Base-by-base conservation (phyloP, 2,888 invertebrate species). In the Loripinus fragilis region DNA sequence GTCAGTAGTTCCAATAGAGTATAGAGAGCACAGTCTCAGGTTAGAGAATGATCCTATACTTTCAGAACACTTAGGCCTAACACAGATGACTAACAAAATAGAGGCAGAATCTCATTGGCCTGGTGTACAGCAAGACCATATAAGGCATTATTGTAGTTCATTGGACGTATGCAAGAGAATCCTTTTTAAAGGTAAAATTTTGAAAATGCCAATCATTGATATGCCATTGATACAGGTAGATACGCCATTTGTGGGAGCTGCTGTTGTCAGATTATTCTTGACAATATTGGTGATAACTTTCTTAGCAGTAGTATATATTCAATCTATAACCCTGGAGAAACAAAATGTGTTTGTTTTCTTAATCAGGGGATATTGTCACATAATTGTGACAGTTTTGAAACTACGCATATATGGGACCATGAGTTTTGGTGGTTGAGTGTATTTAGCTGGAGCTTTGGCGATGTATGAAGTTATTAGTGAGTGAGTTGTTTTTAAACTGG, bases 141-240 rank as follows among this genome's bases (percentile, higher is more conserved):
- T 12, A 25, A 23, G 78, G 25, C n/a, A n/a, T n/a, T 76, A 55
- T 33, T 73, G 73, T 23, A 0, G 25, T 1, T 73, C 74, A n/a
- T 76, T 76, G 38, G 70, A 73, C 17, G 2, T 45, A 2, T 76
- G 80, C n/a, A 71, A 80, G 41, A 23, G 30, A 23, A 45, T 42
- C n/a, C 25, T 45, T 15, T 55, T 64, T 1, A 73, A 28, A 52
- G 81, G 78, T 5, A 60, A 52, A 35, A 48, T 55, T 8, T 33
- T n/a, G 8, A 7, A 38, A 41, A 28, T 67, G 5, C 65, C 65
- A 3, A 15, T 33, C 23, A 20, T 8, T 30, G 33, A 33, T 1
- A 80, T 81, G 72, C 81, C 83, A 25, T 28, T 81, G 2, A 76
- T 78, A n/a, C n/a, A n/a, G n/a, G n/a, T n/a, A 15, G 81, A 75